A percentile compares a stretch with the other conserved stretches of the same genome.
phyloP scores from a whole-genome alignment of 1,140 invertebrate genomes.

The Harlomillsia oculata region DNA sequence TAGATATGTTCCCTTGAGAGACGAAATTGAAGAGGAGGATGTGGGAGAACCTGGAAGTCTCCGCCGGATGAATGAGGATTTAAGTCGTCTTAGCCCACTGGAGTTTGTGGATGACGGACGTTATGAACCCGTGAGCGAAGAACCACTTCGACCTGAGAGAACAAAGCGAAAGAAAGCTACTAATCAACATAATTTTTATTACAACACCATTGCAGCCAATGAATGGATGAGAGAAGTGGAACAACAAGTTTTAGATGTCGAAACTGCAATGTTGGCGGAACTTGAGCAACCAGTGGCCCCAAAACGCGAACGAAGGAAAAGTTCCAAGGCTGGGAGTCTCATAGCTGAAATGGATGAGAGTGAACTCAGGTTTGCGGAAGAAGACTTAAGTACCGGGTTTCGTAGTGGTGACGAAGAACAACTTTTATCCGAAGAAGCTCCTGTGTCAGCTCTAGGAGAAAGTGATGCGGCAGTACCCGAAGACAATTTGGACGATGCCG shows the following conservation, averaged over 20 bases:
- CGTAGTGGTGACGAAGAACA: background rate
- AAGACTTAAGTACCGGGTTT: background rate
- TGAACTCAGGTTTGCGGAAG: slow-evolving; percentile 6
- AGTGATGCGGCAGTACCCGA: background rate
- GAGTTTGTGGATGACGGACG: slow-evolving; percentile 39
- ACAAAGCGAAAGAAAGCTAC: slow-evolving; percentile 13
- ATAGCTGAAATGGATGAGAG: slow-evolving; percentile 4
- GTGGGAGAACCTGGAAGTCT: background rate
- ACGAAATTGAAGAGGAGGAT: slow-evolving; percentile 30
- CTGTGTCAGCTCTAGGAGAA: background rate
- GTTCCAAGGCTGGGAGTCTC: slow-evolving; percentile 2
- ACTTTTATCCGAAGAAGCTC: background rate
- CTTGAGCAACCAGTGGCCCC: slow-evolving; percentile 40
- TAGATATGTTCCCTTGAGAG: too few relatives aligned
- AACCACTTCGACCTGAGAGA: slow-evolving; percentile 31
- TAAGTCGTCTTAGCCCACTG: slow-evolving; percentile 37
- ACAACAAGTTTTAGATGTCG: slow-evolving; percentile 9
- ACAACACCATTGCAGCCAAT: slow-evolving; percentile 37
- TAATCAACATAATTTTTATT: slow-evolving; percentile 21
- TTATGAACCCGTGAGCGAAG: slow-evolving; percentile 35
- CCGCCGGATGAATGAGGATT: slow-evolving; percentile 29
- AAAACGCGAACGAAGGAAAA: slow-evolving; percentile 41
- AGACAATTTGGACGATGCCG: slow-evolving; percentile 11
- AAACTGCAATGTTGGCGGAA: background rate
- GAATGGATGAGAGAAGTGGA: slow-evolving; percentile 37